Evolutionary conservation across 2,113 vertebrate species (phyloP).

Genomic region (Lonchura striata): DNA sequence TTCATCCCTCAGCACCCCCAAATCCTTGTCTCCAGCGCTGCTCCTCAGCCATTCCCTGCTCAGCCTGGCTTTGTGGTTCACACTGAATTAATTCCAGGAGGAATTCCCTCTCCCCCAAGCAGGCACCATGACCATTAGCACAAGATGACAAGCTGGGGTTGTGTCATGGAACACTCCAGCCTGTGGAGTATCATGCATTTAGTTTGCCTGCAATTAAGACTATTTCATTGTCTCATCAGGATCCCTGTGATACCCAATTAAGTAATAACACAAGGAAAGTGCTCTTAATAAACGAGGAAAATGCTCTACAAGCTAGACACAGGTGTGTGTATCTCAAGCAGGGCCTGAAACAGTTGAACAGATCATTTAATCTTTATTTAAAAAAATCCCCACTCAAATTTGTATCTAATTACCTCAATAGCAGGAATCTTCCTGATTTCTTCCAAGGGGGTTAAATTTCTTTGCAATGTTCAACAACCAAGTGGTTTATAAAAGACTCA

Average conservation of each 20-base stretch:
- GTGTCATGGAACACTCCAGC: not conserved
- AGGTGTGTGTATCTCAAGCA: conserved; percentile 67
- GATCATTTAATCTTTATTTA: conserved; percentile 47
- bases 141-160: not conserved
- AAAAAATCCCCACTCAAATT: conserved; percentile 37
- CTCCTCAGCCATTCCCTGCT: not conserved
- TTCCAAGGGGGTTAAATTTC: conserved; percentile 53
- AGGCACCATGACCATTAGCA: not conserved
- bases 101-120: not conserved
- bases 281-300: conserved; percentile 73
- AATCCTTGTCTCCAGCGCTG: not conserved
- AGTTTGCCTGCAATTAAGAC: conserved; percentile 66
- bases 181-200: not conserved
- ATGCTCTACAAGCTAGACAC: conserved; percentile 57
- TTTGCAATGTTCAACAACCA: not conserved
- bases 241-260: conserved; percentile 65
- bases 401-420: conserved; percentile 62
- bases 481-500: conserved; percentile 46
- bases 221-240: conserved; percentile 66
- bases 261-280: conserved; percentile 63
- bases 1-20: not conserved
- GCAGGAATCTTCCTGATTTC: conserved; percentile 35
- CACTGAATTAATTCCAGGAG: fast-evolving
- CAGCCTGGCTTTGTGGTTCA: not conserved
- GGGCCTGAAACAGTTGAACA: conserved; percentile 60